Evolutionary conservation across 1,140 invertebrate genomes (phyloP).

Genomic region (Elysia chlorotica): DNA sequence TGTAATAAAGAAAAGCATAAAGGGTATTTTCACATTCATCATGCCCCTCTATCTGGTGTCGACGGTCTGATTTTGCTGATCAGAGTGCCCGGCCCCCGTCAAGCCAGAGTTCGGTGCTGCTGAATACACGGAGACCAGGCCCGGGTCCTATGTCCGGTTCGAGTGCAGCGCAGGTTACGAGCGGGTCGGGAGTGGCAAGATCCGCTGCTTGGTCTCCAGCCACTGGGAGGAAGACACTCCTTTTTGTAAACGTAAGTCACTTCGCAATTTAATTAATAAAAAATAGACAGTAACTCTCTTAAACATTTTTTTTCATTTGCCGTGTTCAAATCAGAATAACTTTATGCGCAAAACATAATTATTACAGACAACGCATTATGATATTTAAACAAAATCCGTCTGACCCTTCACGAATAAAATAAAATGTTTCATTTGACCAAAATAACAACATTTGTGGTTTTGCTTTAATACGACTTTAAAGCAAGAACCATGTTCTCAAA

Average conservation of each 20-base stretch:
- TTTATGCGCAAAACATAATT: too few relatives aligned
- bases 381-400: too few relatives aligned
- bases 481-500: too few relatives aligned
- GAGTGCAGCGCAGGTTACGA: conserved; percentile 59
- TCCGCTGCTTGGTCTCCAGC: conserved; percentile 57
- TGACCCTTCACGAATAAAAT: too few relatives aligned
- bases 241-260: conserved; percentile 65
- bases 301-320: neutral
- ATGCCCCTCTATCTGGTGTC: neutral
- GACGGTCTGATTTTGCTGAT: conserved; percentile 58
- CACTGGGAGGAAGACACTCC: conserved; percentile 58
- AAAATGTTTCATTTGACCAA: too few relatives aligned
- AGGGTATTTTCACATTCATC: neutral
- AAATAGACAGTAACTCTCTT: neutral
- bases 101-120: conserved; percentile 33
- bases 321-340: neutral
- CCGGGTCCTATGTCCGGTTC: conserved; percentile 50
- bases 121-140: conserved; percentile 23
- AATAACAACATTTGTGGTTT: too few relatives aligned
- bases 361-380: too few relatives aligned
- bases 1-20: too few relatives aligned
- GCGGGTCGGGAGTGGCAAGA: conserved; percentile 35
- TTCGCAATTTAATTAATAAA: too few relatives aligned
- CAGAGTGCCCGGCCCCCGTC: conserved; percentile 64
- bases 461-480: too few relatives aligned